phyloP scores from a whole-genome alignment of 1,140 invertebrate genomes.

The Drosophila funebris region DNA sequence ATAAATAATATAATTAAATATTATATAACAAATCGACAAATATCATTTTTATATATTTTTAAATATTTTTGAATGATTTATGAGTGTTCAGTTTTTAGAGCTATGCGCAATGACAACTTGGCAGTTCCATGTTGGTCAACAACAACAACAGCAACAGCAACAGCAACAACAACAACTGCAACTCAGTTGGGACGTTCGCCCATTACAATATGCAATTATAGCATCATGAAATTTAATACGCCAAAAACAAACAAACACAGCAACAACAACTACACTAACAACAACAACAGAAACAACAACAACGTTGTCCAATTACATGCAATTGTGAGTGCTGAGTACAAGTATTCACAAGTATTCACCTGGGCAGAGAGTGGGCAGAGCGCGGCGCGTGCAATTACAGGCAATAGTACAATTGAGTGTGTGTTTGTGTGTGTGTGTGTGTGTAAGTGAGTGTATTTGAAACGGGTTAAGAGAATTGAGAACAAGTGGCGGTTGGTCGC shows the following conservation, averaged over 20 bases:
- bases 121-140: slow-evolving; percentile 41
- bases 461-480: slow-evolving; percentile 80
- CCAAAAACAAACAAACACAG: slow-evolving; percentile 57
- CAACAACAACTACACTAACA: slow-evolving; percentile 29
- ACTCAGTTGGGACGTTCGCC: slow-evolving; percentile 31
- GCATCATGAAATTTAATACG: slow-evolving; percentile 74
- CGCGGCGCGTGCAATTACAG: slow-evolving; percentile 18
- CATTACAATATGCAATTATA: slow-evolving; percentile 72
- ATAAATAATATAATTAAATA: no score
- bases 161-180: not conserved
- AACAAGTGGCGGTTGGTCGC: slow-evolving; percentile 72
- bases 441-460: slow-evolving; percentile 36
- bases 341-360: slow-evolving; percentile 43
- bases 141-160: slow-evolving; percentile 23
- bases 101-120: slow-evolving; percentile 19
- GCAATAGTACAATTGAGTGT: not conserved
- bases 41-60: not conserved
- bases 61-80: slow-evolving; percentile 18
- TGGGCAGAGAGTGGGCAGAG: slow-evolving; percentile 51
- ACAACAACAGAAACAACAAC: slow-evolving; percentile 47
- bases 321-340: slow-evolving; percentile 43
- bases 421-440: slow-evolving; percentile 20
- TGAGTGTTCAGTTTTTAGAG: not conserved
- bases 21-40: no score
- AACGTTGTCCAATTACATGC: slow-evolving; percentile 59